Conservation (phyloP, 2,113 vertebrate species). For the Oxygymnocypris stewartii region DNA sequence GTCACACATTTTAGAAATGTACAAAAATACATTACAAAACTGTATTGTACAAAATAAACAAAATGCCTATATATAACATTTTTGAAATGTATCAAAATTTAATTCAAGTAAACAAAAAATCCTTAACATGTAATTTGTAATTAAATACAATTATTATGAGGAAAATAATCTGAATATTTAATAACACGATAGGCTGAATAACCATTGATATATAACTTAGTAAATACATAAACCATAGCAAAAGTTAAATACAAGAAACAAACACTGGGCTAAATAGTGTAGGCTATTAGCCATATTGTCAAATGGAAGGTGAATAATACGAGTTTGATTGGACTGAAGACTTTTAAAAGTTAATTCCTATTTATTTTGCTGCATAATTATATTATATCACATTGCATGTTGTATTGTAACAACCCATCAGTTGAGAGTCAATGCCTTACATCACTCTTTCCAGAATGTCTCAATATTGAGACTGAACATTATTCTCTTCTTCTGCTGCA, state of each 20-base stretch:
- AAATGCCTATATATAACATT: no score
- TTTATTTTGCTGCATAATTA: neutral
- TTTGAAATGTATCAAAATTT: neutral
- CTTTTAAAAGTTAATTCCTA: neutral
- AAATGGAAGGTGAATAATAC: neutral
- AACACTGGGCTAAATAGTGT: neutral
- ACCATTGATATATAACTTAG: neutral
- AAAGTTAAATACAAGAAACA: neutral
- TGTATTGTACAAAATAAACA: no score
- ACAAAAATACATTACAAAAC: no score
- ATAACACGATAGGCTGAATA: neutral
- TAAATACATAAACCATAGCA: neutral
- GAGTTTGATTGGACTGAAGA: neutral
- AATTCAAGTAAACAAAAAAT: neutral
- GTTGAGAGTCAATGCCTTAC: slow-evolving; percentile 30
- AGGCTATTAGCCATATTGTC: neutral
- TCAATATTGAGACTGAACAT: neutral
- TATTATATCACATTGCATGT: neutral
- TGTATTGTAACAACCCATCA: neutral
- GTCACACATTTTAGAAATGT: no score
- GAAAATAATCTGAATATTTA: neutral
- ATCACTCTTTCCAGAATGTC: neutral
- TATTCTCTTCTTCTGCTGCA: slow-evolving; percentile 15
- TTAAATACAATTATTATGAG: neutral
- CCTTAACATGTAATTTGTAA: neutral